A percentile compares a stretch with the other conserved stretches of the same genome.
phyloP scores from a whole-genome alignment of 2,113 vertebrate genomes.

The Paralichthys olivaceus region DNA sequence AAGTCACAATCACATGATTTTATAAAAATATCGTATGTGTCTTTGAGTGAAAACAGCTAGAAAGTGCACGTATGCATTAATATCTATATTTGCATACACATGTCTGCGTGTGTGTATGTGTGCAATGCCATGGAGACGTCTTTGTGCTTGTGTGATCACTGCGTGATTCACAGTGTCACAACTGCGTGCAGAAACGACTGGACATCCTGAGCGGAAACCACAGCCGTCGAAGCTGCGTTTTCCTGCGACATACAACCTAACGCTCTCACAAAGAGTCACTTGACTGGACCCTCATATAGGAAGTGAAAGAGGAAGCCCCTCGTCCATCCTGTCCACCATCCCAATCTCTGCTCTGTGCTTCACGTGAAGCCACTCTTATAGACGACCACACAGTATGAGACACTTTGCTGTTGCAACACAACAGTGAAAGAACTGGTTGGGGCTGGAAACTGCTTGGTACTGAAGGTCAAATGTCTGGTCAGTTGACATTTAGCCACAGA shows the following conservation, averaged over 20 bases:
- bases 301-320: conserved; percentile 86
- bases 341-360: conserved; percentile 68
- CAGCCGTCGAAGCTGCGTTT: conserved; percentile 72
- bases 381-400: conserved; percentile 45
- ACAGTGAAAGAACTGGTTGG: conserved; percentile 61
- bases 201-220: conserved; percentile 84
- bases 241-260: conserved; percentile 73
- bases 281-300: conserved; percentile 82
- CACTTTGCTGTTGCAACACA: conserved; percentile 71
- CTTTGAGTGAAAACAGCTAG: not conserved
- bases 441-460: conserved; percentile 60
- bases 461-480: conserved; percentile 66
- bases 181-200: conserved; percentile 76
- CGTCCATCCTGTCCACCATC: conserved; percentile 77
- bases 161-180: conserved; percentile 81
- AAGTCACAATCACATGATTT: conserved; percentile 45
- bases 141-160: conserved; percentile 63
- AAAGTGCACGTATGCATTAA: not conserved
- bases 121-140: conserved; percentile 52
- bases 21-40: not conserved
- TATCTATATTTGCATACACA: conserved; percentile 23
- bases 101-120: conserved; percentile 31
- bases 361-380: conserved; percentile 70
- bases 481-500: conserved; percentile 49
- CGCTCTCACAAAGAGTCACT: conserved; percentile 83